These are phyloP conservation scores for Cylas formicarius DNA, from an alignment of 1,140 invertebrate species.

Conservation along the genomic window DNA sequence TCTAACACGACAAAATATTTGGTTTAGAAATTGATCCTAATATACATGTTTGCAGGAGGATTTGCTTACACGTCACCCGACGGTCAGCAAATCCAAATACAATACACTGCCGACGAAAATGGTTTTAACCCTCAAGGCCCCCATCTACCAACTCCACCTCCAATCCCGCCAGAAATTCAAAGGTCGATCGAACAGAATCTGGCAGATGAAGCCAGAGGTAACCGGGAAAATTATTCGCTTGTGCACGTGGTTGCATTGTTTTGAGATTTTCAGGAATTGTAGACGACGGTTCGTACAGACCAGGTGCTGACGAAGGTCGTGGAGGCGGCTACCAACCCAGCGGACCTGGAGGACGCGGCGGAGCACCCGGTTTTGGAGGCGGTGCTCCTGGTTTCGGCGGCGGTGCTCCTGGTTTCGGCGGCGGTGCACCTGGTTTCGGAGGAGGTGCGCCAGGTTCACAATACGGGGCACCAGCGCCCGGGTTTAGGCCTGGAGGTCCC, in stretches of 20 bases:
- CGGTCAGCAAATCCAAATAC: slow-evolving; percentile 45
- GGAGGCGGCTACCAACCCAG: slow-evolving; percentile 6
- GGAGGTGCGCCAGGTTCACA: slow-evolving; percentile 9
- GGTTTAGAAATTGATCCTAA: neutral
- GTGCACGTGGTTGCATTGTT: neutral
- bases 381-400: neutral
- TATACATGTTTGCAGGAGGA: slow-evolving; percentile 42
- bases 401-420: slow-evolving; percentile 1
- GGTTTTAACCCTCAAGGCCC: slow-evolving; percentile 47
- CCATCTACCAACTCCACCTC: slow-evolving; percentile 47
- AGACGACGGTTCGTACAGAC: slow-evolving; percentile 31
- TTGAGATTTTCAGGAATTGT: slow-evolving; percentile 21
- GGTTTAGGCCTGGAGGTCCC: slow-evolving; percentile 8
- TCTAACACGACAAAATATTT: neutral
- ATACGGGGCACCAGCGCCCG: slow-evolving; percentile 2
- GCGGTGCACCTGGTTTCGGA: neutral
- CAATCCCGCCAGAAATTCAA: slow-evolving; percentile 45
- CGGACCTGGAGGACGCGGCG: slow-evolving; percentile 8
- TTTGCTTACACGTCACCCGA: slow-evolving; percentile 51
- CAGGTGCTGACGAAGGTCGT: slow-evolving; percentile 20
- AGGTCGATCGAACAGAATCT: slow-evolving; percentile 45
- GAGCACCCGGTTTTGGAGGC: neutral
- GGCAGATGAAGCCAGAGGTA: slow-evolving; percentile 32
- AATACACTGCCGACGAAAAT: slow-evolving; percentile 51
- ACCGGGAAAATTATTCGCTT: neutral